Evolutionary conservation across 2,888 invertebrate species (phyloP), one percentile per base, ranked within the genome.

Genomic region (Cyclophora albipunctata): DNA sequence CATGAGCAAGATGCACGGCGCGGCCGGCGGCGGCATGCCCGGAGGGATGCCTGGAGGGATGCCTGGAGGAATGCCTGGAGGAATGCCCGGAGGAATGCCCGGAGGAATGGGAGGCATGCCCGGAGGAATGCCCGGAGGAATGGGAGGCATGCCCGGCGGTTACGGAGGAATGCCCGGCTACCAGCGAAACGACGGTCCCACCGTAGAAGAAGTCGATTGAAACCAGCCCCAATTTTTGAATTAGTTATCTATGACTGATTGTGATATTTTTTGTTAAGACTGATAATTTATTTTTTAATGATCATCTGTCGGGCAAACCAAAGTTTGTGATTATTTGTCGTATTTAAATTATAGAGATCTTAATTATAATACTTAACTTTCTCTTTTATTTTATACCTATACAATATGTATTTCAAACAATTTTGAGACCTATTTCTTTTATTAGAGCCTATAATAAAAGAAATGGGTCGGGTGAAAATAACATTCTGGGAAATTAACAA

Each of bases 1-100:
- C 46, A 91, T 91, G 91, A 85, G 79, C 55, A 91, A 91, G 65
- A 66, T 91, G 62, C 90, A 91, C 57, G 91, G 92, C 7, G 85
- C 90, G 4, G 81, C 88, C 4, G 83, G 90, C 41, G 69, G 53
- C 3, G 60, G 52, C 0, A 60, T 55, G 58, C 62, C 42, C 3
- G 42, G 42, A 7, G 42, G 7, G 3, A 20, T 20, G 20, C 48
- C 44, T 3, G 53, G 48, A 6, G 51, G 54, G 5, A 52, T 45
- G 51, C 52, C 57, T 5, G 47, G 46, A 34, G 40, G 33, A 5
- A 20, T 20, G 20, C 7, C 34, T 2, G 57, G 58, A 3, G 58
- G 55, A 2, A 58, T 54, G 53, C 62, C 64, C 2, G 62, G 62
- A 2, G 59, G 55, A 3, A 54, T 50, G 57, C 54, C 50, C 34